Conservation (phyloP, 1,140 invertebrate species). For the Temnothorax curvispinosus region DNA sequence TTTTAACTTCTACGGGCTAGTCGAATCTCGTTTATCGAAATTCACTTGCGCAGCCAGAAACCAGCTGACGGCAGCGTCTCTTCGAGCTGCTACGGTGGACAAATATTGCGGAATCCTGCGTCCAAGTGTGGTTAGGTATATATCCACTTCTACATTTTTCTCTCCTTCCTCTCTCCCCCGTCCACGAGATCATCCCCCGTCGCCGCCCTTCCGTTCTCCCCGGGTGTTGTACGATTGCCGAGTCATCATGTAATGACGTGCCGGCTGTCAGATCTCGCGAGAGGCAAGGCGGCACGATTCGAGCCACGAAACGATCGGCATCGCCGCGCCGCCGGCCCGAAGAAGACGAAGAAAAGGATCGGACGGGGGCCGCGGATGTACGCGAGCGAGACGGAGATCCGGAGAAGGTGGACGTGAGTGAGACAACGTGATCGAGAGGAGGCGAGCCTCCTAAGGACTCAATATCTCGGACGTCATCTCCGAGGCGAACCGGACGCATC, state of each 20-base stretch:
- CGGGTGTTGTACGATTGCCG: slow-evolving; percentile 73
- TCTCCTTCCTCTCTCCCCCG: not conserved
- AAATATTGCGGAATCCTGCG: slow-evolving; percentile 51
- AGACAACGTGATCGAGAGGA: slow-evolving; percentile 17
- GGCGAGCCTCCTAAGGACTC: slow-evolving; percentile 65
- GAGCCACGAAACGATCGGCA: slow-evolving; percentile 72
- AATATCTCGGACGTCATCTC: slow-evolving; percentile 77
- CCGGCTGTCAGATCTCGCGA: slow-evolving; percentile 79
- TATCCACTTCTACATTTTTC: slow-evolving; percentile 56
- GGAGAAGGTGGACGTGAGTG: slow-evolving; percentile 10
- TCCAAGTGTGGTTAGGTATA: slow-evolving; percentile 27
- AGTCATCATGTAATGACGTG: slow-evolving; percentile 85
- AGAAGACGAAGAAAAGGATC: slow-evolving; percentile 57
- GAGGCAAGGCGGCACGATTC: slow-evolving; percentile 70
- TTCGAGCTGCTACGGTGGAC: slow-evolving; percentile 4
- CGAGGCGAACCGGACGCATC: slow-evolving; percentile 42
- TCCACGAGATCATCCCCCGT: slow-evolving; percentile 57
- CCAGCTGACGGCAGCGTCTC: not conserved
- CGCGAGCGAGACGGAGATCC: slow-evolving; percentile 18
- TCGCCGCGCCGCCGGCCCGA: slow-evolving; percentile 13
- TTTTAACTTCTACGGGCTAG: not conserved
- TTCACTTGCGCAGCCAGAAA: not conserved
- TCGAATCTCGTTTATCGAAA: not conserved
- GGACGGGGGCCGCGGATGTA: slow-evolving; percentile 14
- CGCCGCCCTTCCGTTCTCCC: slow-evolving; percentile 63